Conservation (phyloP, 1,140 invertebrate genomes). For the Bombyx mori region DNA sequence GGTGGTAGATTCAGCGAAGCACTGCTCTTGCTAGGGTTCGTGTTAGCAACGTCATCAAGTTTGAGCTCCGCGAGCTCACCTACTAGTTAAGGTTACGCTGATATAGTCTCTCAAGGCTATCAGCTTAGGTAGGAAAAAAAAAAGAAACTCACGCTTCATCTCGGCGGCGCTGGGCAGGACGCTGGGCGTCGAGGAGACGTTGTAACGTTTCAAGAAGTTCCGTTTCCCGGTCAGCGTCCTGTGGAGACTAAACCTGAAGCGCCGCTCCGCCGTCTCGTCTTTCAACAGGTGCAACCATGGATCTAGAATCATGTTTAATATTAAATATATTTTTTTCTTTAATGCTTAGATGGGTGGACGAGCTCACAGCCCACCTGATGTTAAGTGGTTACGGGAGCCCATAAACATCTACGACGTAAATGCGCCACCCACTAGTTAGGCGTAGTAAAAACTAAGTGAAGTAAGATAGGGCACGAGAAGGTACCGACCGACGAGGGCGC, state of each 20-base stretch:
- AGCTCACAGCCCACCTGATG: too few relatives aligned
- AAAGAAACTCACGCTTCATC: slow-evolving; percentile 40
- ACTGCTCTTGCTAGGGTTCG: too few relatives aligned
- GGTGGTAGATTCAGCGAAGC: too few relatives aligned
- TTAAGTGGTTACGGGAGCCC: too few relatives aligned
- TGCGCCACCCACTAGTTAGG: background rate
- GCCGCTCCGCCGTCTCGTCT: slow-evolving; percentile 55
- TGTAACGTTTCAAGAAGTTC: slow-evolving; percentile 41
- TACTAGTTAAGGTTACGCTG: too few relatives aligned
- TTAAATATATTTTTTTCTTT: too few relatives aligned
- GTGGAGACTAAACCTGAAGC: slow-evolving; percentile 63
- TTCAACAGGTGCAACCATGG: slow-evolving; percentile 67
- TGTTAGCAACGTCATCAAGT: too few relatives aligned
- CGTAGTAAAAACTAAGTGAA: background rate
- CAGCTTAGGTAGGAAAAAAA: too few relatives aligned
- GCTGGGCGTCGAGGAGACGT: slow-evolving; percentile 39
- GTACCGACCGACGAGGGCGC: slow-evolving; percentile 55
- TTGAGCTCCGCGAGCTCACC: too few relatives aligned
- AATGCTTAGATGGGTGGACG: too few relatives aligned
- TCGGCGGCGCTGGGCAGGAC: slow-evolving; percentile 33
- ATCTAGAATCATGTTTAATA: slow-evolving; percentile 37
- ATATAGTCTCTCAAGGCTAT: too few relatives aligned
- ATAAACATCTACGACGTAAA: too few relatives aligned
- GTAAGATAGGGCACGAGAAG: background rate
- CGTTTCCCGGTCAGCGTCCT: slow-evolving; percentile 39